Evolutionary conservation across 2,888 invertebrate genomes (phyloP), one percentile per base, ranked within the genome.

Genomic region (Lepidochitona cinerea): DNA sequence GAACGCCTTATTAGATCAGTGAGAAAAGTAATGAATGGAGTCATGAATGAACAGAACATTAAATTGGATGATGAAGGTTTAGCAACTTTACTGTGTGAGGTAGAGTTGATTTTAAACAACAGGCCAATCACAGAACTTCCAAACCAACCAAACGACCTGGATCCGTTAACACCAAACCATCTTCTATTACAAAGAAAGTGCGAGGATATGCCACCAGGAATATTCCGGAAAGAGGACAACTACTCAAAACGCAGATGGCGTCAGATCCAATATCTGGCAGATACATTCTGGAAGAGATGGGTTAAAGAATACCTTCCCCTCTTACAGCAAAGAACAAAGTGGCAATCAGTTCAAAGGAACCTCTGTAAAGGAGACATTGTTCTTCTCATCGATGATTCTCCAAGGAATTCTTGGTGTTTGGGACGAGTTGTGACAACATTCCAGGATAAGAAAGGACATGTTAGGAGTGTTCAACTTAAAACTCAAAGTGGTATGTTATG

Each of bases 261-360:
- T 9, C 79, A 79, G 70, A 65, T 79, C 3, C 80, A 80, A 35
- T 79, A 79, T 49, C 6, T 77, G 26, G 70, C 80, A 18, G 77
- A n/a, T n/a, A n/a, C n/a, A n/a, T n/a, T n/a, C n/a, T n/a, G n/a
- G n/a, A n/a, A n/a, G n/a, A n/a, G n/a, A 35, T 79, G 75, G 75
- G 12, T 49, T 6, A 59, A 64, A 12, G 73, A 74, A 52, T 75
- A 75, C 66, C 23, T 77, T 14, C 64, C 73, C 2, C 6, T 36
- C 14, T 69, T 73, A 1, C 77, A 77, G 29, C 59, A 68, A 64
- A 37, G 77, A 41, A 73, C 73, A n/a, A 75, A 73, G 32, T 75
- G 72, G 77, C 12, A 49, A 18, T 18, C 49, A 23, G 3, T 23
- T n/a, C 49, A 49, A 23, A 18, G 49, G 49, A 49, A 49, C 23